A percentile compares a stretch with the other conserved stretches of the same genome.
phyloP scores from a whole-genome alignment of 1,140 invertebrate genomes.

The Saccostrea glomerata region DNA sequence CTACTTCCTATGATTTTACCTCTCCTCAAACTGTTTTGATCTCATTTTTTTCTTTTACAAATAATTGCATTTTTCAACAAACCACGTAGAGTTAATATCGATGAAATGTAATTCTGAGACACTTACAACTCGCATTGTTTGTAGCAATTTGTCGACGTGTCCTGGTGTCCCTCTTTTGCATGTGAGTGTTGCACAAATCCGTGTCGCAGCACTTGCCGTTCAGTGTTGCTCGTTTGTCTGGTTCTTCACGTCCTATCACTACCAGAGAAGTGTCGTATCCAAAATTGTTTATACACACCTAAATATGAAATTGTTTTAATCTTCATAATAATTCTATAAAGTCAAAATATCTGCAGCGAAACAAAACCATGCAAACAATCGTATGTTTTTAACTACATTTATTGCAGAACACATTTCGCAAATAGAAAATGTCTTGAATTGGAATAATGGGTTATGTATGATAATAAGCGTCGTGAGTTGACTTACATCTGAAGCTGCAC shows the following conservation, averaged over 20 bases:
- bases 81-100: no score
- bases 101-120: neutral
- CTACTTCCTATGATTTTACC: no score
- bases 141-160: neutral
- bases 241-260: neutral
- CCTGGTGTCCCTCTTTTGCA: neutral
- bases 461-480: neutral
- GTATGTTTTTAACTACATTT: neutral
- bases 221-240: neutral
- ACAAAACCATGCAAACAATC: neutral
- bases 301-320: neutral
- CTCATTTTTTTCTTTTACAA: no score
- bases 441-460: neutral
- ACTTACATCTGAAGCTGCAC: neutral
- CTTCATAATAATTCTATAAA: neutral
- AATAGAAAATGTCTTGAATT: neutral
- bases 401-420: neutral
- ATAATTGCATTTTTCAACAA: no score
- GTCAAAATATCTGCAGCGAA: neutral
- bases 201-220: neutral
- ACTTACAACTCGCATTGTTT: neutral
- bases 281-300: neutral
- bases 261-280: neutral
- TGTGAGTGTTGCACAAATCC: neutral
- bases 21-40: no score